Base-by-base conservation (phyloP, 1,140 invertebrate genomes). In the Piezodorus guildinii region DNA sequence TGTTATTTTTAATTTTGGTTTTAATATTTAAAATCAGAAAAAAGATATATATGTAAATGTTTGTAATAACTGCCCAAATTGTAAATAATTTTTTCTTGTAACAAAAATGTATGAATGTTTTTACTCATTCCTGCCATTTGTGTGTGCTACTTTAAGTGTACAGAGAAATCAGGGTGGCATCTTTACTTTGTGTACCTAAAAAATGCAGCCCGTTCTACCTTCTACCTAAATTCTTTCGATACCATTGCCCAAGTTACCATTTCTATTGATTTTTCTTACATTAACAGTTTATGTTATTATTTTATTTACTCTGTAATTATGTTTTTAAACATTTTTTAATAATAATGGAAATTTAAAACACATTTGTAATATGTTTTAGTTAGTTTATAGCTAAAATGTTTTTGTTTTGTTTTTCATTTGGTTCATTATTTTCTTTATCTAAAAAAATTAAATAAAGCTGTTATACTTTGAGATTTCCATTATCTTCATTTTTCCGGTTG, bases 21-120 rank as follows among this genome's bases (percentile, higher is more conserved):
- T 61, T 61, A 61, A 61, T 61, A 45, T 61, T 45, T 61, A 61
- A 61, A 60, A 60, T 60, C 60, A 61, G 21, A 56, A 56, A 56
- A 16, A 23, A 23, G 23, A 27, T 23, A 56, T 14, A 21, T 56
- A 21, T 61, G 43, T 61, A 45, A 61, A 45, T 61, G 60, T 61
- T 45, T 46, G 30, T 45, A 45, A 44, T 61, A 45, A 45, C 12
- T 45, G 21, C 30, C 21, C 30, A n/a, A 52, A 23, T 56, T 27
- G 60, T 46, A 61, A 45, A 46, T 45, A 61, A 56, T 21, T 49
- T 21, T 19, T 9, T 49, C 46, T 49, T 49, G 16, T 49, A 49
- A 25, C 23, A 56, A 25, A 39, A 56, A 23, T 23, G 52, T 25
- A 25, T 44, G 60, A 61, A 61, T 61, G 34, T 44, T 61, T 56